Conservation (phyloP, 2,888 invertebrate genomes). For the Rambutsinella grinnellia region DNA sequence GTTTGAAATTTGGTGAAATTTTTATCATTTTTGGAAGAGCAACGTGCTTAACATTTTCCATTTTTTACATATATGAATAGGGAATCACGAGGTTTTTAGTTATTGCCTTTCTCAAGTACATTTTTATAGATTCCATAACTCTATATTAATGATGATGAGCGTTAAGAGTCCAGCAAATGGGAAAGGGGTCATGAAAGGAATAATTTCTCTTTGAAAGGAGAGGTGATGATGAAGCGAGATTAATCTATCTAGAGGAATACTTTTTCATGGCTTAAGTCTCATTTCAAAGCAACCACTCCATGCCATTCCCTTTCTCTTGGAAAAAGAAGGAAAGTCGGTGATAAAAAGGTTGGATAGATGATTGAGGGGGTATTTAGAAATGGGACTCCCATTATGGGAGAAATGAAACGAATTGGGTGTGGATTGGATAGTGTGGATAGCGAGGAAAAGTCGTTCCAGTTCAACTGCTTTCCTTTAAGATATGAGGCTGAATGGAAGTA, state of each 20-base stretch:
- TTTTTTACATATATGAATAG: conserved; percentile 8
- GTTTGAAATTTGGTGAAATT: too few relatives aligned
- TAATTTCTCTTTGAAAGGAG: not conserved
- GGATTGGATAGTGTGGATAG: too few relatives aligned
- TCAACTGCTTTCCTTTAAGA: too few relatives aligned
- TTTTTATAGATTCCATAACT: not conserved
- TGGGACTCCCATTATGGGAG: too few relatives aligned
- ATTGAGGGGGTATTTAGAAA: too few relatives aligned
- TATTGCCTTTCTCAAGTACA: conserved; percentile 51
- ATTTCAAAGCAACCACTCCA: not conserved
- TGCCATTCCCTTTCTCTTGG: too few relatives aligned
- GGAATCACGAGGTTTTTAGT: conserved; percentile 47
- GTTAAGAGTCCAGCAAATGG: too few relatives aligned
- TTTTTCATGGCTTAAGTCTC: not conserved
- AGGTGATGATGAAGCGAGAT: not conserved
- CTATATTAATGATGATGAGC: not conserved
- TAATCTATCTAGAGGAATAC: not conserved
- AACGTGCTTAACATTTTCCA: conserved; percentile 18
- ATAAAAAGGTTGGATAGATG: too few relatives aligned
- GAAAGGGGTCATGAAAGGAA: not conserved
- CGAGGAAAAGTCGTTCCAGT: too few relatives aligned
- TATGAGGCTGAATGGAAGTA: too few relatives aligned
- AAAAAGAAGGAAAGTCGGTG: too few relatives aligned
- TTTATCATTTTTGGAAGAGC: conserved; percentile 36
- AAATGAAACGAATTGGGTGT: too few relatives aligned